Percentiles rank a stretch among this genome's conserved stretches.
Conservation (phyloP, 92 coral and sea anemone genomes). For the Siderastrea siderea region DNA sequence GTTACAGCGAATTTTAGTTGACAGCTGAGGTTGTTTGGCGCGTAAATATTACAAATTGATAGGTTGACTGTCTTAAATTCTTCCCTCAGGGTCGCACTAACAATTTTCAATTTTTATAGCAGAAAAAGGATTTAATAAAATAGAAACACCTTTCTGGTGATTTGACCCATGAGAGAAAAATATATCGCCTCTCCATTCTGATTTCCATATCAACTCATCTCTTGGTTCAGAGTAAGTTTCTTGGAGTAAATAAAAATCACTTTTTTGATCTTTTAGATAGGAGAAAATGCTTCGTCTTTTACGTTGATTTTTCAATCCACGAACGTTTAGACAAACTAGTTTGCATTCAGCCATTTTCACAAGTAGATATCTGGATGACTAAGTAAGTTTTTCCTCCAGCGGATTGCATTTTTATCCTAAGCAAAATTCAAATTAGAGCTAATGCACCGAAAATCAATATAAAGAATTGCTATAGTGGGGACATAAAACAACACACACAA, state of each 20-base stretch:
- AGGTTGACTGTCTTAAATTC: not conserved
- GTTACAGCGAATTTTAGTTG: constrained; percentile 20
- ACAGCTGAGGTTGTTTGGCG: constrained; percentile 5
- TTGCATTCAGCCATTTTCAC: not conserved
- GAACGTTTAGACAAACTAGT: constrained; percentile 23
- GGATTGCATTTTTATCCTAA: too few relatives aligned
- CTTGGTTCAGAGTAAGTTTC: constrained; percentile 28
- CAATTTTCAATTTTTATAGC: not conserved
- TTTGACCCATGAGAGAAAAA: constrained; percentile 16
- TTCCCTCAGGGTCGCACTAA: not conserved
- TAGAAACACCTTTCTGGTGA: constrained; percentile 8
- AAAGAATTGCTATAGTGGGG: too few relatives aligned
- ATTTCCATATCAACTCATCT: constrained; percentile 21
- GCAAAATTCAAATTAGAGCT: too few relatives aligned
- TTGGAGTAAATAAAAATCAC: constrained; percentile 27
- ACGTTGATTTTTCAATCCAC: constrained; percentile 7
- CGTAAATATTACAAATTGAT: constrained; percentile 18
- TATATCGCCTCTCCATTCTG: constrained; percentile 22
- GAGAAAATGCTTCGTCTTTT: constrained; percentile 23
- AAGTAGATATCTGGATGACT: too few relatives aligned
- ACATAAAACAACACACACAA: too few relatives aligned
- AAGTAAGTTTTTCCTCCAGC: too few relatives aligned
- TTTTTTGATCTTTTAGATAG: not conserved
- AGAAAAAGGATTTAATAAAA: constrained; percentile 4
- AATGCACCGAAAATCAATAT: too few relatives aligned